Conservation (phyloP, 2,888 invertebrate genomes). For the Exephanes ischioxanthus region DNA sequence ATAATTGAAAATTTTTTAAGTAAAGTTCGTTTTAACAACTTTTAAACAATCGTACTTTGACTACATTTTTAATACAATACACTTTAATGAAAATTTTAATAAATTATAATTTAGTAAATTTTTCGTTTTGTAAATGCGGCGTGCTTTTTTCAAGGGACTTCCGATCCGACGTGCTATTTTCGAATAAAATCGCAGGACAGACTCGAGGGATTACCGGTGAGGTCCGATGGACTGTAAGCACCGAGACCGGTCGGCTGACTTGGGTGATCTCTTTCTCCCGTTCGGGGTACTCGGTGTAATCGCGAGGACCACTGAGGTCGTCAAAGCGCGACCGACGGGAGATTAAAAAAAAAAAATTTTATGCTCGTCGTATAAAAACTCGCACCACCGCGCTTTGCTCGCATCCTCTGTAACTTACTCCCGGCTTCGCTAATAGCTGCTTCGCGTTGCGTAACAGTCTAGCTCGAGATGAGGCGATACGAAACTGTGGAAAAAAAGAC, state of each 20-base stretch:
- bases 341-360: constrained; percentile 65
- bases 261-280: not conserved
- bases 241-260: not conserved
- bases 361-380: constrained; percentile 51
- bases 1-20: too few species aligned
- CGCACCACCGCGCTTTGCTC: constrained; percentile 13
- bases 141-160: not conserved
- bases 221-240: not conserved
- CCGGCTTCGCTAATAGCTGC: constrained; percentile 54
- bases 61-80: too few species aligned
- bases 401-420: constrained; percentile 59
- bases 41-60: too few species aligned
- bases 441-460: constrained; percentile 46
- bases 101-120: too few species aligned
- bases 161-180: not conserved
- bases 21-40: too few species aligned
- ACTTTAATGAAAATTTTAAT: too few species aligned
- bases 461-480: constrained; percentile 41
- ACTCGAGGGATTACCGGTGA: not conserved
- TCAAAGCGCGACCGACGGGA: constrained; percentile 44
- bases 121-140: not conserved
- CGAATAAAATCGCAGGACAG: not conserved
- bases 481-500: not conserved
- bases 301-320: constrained; percentile 47
- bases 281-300: constrained; percentile 27